Base-by-base conservation (phyloP, 2,797 vertebrate species). In the Rhinophrynus dorsalis region DNA sequence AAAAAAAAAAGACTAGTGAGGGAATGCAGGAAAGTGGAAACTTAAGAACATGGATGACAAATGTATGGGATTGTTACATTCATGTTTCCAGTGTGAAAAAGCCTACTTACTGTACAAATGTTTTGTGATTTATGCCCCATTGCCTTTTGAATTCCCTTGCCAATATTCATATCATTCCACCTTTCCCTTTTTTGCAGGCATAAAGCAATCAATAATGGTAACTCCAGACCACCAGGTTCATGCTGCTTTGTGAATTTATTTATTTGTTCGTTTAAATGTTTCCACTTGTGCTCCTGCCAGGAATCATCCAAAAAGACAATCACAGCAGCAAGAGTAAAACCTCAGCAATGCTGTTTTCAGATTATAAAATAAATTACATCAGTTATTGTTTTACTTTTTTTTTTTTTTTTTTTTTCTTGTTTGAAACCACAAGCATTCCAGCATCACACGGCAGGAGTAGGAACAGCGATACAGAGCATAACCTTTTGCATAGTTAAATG, bases 401-500 rank as follows among this genome's bases (percentile, higher is more conserved):
- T 64, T 55, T 71, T 81, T 80, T 78, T 81, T 23, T 29, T 26
- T 59, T 61, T 76, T 77, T 76, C 32, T 60, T 54, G 78, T 83
- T 91, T 84, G 83, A 92, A 88, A 93, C 87, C 90, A 95, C 90
- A 95, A 93, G 94, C 92, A 95, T 93, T 93, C 93, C 91, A 93
- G 91, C 90, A 93, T 93, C 91, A 94, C 91, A 91, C 90, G 91
- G 89, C 84, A 84, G 88, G 89, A 91, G 87, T 84, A 84, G 88
- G 88, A 90, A 85, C 92, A 93, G 96, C 93, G 91, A 93, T 91
- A 89, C 91, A 94, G 96, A 97, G 94, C 95, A 94, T 94, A 90
- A 95, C 91, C 90, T 93, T 95, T 99, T 98, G 96, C 97, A 98
- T 99, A 99, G 96, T 98, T 98, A 98, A 96, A 98, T 98, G 95